A percentile compares a stretch with the other conserved stretches of the same genome.
phyloP scores from a whole-genome alignment of 2,888 invertebrate species.

The Clitarchus hookeri region DNA sequence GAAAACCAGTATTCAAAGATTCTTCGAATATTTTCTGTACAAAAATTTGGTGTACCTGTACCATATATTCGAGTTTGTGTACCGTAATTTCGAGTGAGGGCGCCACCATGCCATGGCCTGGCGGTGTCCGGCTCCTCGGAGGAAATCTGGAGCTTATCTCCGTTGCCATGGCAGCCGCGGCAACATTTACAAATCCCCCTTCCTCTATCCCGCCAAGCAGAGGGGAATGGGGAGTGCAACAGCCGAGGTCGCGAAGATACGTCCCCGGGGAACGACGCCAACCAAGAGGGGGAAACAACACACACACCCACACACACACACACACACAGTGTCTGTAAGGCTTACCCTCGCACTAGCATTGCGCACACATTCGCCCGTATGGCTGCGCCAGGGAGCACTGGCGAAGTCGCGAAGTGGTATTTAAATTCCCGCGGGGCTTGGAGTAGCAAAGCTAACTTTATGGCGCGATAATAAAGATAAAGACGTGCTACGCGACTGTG shows the following conservation, averaged over 20 bases:
- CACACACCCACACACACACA: background rate
- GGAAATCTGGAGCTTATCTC: background rate
- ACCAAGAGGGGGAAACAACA: background rate
- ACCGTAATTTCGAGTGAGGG: background rate
- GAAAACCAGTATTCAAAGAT: too few relatives aligned
- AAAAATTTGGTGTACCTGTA: too few relatives aligned
- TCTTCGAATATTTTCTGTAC: too few relatives aligned
- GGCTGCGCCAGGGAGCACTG: background rate
- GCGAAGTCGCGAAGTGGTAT: background rate
- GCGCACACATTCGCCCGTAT: background rate
- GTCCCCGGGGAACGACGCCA: background rate
- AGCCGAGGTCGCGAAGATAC: background rate
- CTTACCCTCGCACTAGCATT: background rate
- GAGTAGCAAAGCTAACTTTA: background rate
- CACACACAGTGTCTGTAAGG: background rate
- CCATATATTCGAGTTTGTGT: background rate
- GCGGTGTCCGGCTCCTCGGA: background rate
- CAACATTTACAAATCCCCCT: background rate
- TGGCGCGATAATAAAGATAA: background rate
- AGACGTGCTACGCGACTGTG: background rate
- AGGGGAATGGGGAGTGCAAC: background rate
- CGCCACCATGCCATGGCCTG: background rate
- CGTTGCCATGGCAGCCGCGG: constrained; percentile 14
- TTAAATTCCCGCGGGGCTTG: background rate
- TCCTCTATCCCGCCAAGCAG: background rate